phyloP scores from a whole-genome alignment of 2,113 vertebrate species.

The Amphiprion percula region DNA sequence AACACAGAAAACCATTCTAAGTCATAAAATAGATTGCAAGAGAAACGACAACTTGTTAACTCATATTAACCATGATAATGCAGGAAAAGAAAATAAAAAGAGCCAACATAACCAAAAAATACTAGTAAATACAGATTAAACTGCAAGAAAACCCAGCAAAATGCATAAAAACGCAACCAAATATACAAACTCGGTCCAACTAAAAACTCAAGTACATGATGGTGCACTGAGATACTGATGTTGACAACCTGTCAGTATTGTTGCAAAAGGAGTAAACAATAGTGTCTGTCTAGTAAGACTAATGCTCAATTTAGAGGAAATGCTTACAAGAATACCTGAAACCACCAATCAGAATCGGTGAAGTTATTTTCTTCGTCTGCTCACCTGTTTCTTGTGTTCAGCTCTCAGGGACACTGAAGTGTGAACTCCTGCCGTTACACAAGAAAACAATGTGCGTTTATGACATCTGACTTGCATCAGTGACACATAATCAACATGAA shows the following conservation, averaged over 20 bases:
- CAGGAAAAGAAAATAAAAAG: no score
- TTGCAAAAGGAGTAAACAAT: neutral
- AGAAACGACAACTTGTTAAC: no score
- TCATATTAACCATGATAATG: no score
- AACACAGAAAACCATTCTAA: neutral
- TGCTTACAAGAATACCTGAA: neutral
- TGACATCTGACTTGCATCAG: neutral
- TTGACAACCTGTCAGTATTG: neutral
- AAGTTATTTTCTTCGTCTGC: neutral
- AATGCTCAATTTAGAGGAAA: neutral
- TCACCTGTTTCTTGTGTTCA: neutral
- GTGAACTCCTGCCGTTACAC: neutral
- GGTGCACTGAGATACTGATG: neutral
- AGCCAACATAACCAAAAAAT: neutral
- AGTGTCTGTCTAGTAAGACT: neutral
- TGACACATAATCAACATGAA: neutral
- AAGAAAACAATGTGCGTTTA: slow-evolving; percentile 1
- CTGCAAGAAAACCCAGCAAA: neutral
- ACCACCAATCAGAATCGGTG: neutral
- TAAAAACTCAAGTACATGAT: no score
- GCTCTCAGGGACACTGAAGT: neutral
- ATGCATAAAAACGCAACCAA: neutral
- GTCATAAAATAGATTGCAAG: no score
- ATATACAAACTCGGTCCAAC: no score
- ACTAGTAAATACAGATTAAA: neutral